These are phyloP conservation scores for Scolopax mira DNA, from an alignment of 2,113 vertebrate genomes.

Conservation along the genomic window DNA sequence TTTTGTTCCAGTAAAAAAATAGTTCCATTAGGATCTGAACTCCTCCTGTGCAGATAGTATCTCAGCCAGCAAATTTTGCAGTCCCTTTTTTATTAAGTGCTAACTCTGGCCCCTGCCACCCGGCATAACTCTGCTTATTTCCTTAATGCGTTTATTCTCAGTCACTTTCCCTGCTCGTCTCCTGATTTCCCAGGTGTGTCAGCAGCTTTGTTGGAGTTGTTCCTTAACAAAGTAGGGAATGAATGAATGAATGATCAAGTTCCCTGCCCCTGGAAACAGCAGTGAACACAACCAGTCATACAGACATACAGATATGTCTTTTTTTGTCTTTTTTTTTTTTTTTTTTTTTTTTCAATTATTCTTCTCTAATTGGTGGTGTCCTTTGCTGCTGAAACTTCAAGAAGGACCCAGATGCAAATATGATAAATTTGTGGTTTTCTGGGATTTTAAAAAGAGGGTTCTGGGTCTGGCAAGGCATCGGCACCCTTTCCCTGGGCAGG, in stretches of 20 bases:
- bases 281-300: not conserved
- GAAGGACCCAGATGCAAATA: not conserved
- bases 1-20: not conserved
- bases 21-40: not conserved
- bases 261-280: not conserved
- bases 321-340: not conserved
- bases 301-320: not conserved
- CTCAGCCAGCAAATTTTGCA: not conserved
- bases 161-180: not conserved
- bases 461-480: not conserved
- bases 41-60: not conserved
- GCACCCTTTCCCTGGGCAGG: not conserved
- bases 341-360: not conserved
- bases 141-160: not conserved
- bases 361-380: not conserved
- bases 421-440: not conserved
- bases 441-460: not conserved
- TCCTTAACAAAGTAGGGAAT: not conserved
- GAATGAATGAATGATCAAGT: not conserved
- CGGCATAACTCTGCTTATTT: not conserved
- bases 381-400: not conserved
- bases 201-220: not conserved
- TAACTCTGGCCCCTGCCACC: not conserved
- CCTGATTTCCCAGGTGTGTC: slow-evolving; percentile 29
- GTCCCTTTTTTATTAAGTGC: not conserved